Evolutionary conservation across 1,140 invertebrate genomes (phyloP).

Genomic region (Hylyphantes graminicola): DNA sequence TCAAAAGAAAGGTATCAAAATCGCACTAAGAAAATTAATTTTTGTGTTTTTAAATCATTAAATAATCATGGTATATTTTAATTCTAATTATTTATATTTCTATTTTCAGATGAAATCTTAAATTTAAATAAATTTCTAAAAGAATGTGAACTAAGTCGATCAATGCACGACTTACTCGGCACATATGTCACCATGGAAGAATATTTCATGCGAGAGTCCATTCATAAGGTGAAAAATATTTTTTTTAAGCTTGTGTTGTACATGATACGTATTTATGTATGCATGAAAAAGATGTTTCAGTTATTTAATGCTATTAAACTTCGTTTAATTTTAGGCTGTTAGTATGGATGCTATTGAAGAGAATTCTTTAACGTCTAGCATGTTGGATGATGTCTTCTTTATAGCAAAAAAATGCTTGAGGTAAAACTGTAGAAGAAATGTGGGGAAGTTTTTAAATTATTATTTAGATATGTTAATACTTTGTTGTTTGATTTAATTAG

Average conservation of each 20-base stretch:
- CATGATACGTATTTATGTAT: neutral
- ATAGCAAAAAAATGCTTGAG: conserved; percentile 96
- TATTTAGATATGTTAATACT: neutral
- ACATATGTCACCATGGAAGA: conserved; percentile 93
- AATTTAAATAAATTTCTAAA: conserved; percentile 79
- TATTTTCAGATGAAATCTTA: conserved; percentile 69
- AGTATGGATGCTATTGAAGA: conserved; percentile 81
- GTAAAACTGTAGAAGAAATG: conserved; percentile 68
- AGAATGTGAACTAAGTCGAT: conserved; percentile 81
- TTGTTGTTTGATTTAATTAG: neutral
- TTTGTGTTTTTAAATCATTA: neutral
- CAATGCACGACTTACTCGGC: conserved; percentile 90
- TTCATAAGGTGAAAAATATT: conserved; percentile 76
- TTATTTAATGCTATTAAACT: conserved; percentile 18
- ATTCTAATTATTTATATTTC: neutral
- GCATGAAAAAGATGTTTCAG: neutral
- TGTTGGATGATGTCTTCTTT: conserved; percentile 98
- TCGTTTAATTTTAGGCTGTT: conserved; percentile 75
- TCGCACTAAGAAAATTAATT: neutral
- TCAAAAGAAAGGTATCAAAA: conserved; percentile 67
- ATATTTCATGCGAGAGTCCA: conserved; percentile 96
- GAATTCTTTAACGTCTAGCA: conserved; percentile 84
- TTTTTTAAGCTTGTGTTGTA: neutral
- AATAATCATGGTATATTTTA: neutral
- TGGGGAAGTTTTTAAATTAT: neutral